phyloP scores from a whole-genome alignment of 2,113 vertebrate genomes.

The Crocuta crocuta region DNA sequence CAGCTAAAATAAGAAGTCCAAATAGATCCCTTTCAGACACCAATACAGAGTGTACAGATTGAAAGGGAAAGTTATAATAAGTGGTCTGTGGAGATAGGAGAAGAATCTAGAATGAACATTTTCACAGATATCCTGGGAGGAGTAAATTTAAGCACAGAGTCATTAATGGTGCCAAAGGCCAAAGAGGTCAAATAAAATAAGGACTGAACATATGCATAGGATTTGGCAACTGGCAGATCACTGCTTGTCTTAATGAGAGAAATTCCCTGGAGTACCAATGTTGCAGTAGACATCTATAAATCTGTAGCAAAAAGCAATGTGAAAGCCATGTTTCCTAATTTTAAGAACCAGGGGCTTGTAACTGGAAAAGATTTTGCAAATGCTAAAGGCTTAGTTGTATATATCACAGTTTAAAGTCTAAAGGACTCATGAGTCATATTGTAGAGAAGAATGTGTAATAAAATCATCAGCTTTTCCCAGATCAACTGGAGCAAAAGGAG shows the following conservation, averaged over 20 bases:
- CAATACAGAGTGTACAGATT: neutral
- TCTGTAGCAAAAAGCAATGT: neutral
- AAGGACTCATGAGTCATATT: neutral
- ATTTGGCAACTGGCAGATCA: neutral
- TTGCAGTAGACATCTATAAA: neutral
- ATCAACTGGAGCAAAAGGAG: neutral
- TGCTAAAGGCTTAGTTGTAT: neutral
- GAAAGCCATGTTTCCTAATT: neutral
- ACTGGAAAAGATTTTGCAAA: neutral
- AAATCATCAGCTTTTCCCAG: neutral
- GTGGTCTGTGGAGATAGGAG: neutral
- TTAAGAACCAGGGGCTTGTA: neutral
- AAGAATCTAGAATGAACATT: neutral
- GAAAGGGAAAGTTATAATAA: neutral
- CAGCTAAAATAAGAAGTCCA: neutral
- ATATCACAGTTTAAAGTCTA: conserved; percentile 16
- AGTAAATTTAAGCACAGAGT: neutral
- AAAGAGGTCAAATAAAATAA: conserved; percentile 8
- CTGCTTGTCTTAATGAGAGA: conserved; percentile 17
- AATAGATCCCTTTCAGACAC: neutral
- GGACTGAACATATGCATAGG: neutral
- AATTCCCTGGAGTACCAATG: neutral
- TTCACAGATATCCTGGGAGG: neutral
- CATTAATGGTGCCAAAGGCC: conserved; percentile 3
- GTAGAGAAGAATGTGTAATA: neutral